These are phyloP conservation scores for Siphlonurus alternatus DNA, from an alignment of 2,888 invertebrate species.

Conservation along the genomic window DNA sequence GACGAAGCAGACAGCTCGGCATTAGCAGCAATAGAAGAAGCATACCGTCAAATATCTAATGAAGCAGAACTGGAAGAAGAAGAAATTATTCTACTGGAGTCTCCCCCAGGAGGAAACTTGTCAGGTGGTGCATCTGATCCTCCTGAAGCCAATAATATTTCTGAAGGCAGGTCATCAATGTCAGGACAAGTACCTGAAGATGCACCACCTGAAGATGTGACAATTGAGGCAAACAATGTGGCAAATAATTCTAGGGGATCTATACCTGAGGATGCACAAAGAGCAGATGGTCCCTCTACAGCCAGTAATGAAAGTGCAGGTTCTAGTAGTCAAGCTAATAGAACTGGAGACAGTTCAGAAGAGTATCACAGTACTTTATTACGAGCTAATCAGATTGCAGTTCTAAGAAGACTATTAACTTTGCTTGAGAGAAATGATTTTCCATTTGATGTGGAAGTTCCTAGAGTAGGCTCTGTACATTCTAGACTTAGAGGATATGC, in stretches of 20 bases:
- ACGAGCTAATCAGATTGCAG: not conserved
- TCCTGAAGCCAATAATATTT: not conserved
- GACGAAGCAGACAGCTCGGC: not conserved
- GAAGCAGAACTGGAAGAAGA: not conserved
- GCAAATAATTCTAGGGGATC: not conserved
- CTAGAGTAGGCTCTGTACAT: no score
- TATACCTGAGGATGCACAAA: not conserved
- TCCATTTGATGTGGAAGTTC: not conserved
- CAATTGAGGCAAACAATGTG: not conserved
- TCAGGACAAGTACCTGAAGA: not conserved
- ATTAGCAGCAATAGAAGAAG: not conserved
- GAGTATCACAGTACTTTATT: not conserved
- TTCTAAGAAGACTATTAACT: not conserved
- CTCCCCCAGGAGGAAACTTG: no score
- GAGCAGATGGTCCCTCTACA: not conserved
- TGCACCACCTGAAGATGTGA: not conserved
- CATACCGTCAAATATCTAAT: not conserved
- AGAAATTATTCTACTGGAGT: not conserved
- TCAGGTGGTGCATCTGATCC: not conserved
- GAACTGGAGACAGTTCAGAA: not conserved
- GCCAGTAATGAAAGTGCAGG: not conserved
- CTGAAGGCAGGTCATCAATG: not conserved
- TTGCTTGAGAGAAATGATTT: not conserved
- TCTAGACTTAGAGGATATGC: no score
- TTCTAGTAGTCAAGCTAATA: not conserved